phyloP scores from a whole-genome alignment of 2,113 vertebrate genomes.

The Trachemys scripta region DNA sequence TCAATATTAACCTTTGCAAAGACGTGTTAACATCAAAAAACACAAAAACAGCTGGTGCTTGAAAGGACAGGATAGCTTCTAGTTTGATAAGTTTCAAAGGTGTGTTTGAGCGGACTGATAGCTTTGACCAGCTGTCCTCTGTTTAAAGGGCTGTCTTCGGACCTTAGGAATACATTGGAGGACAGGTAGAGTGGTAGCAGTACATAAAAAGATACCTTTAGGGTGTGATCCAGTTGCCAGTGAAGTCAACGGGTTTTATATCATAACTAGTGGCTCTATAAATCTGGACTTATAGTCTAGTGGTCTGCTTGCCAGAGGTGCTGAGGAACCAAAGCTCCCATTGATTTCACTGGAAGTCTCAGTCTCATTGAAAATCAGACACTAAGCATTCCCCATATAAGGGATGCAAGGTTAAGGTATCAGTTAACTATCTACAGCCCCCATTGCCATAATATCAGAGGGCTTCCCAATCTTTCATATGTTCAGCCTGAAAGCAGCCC shows the following conservation, averaged over 20 bases:
- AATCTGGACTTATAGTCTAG: neutral
- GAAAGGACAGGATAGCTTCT: neutral
- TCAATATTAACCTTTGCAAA: neutral
- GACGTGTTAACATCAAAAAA: neutral
- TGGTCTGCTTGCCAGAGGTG: neutral
- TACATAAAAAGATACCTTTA: neutral
- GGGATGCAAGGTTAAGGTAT: neutral
- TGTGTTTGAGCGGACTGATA: neutral
- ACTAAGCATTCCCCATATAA: neutral
- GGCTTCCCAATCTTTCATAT: neutral
- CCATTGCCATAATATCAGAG: neutral
- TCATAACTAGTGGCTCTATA: neutral
- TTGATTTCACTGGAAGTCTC: neutral
- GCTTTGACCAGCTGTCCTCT: neutral
- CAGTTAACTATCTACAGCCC: neutral
- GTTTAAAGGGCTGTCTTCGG: neutral
- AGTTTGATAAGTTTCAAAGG: neutral
- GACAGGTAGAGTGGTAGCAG: neutral
- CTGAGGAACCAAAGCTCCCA: neutral
- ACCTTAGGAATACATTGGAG: fast-evolving
- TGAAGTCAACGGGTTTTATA: neutral
- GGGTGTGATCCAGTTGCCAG: neutral
- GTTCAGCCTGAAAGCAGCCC: neutral
- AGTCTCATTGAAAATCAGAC: neutral
- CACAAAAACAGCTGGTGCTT: neutral